Conservation (phyloP, 1,140 invertebrate genomes). For the Hypsibius dujardini region DNA sequence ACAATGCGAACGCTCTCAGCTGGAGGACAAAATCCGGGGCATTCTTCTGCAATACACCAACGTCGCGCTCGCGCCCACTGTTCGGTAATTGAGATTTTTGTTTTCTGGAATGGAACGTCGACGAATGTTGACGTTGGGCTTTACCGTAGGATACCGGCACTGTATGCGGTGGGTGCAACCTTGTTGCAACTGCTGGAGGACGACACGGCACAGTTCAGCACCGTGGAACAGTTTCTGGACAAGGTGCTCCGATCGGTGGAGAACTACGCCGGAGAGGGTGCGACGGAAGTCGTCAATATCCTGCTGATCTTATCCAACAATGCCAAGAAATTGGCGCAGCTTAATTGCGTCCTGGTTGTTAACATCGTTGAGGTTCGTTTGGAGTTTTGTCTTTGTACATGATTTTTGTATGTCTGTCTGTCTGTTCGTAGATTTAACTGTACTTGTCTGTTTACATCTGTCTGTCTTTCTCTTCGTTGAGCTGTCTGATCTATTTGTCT, state of each 20-base stretch:
- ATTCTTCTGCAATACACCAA: background rate
- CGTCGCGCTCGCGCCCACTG: background rate
- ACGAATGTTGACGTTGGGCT: too few relatives aligned
- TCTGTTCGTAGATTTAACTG: too few relatives aligned
- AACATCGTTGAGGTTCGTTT: too few relatives aligned
- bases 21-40: background rate
- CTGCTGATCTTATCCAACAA: background rate
- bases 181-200: background rate
- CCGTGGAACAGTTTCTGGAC: background rate
- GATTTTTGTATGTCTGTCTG: too few relatives aligned
- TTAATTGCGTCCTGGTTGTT: too few relatives aligned
- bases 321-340: background rate
- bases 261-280: background rate
- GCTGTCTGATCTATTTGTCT: too few relatives aligned
- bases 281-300: background rate
- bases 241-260: background rate
- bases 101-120: too few relatives aligned
- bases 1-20: background rate
- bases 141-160: background rate
- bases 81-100: background rate
- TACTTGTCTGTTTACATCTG: too few relatives aligned
- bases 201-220: background rate
- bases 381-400: too few relatives aligned
- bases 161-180: background rate
- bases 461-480: too few relatives aligned